Percentiles rank a stretch among this genome's conserved stretches.
Evolutionary conservation across 2,113 vertebrate species (phyloP).

Genomic region (Syrrhaptes paradoxus): DNA sequence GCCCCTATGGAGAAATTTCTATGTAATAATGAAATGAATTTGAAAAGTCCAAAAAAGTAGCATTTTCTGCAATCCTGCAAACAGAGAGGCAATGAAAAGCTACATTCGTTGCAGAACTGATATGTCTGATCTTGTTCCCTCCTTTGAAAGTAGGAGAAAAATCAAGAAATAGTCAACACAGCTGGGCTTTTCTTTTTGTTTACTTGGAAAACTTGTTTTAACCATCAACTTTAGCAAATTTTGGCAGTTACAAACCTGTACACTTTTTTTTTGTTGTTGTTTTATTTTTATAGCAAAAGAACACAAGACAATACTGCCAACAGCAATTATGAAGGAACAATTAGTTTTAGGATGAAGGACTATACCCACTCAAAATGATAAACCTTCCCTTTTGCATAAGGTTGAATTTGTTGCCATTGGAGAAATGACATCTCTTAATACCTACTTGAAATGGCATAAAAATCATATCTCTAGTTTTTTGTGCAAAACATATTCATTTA

Average conservation of each 20-base stretch:
- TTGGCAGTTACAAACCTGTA: slow-evolving; percentile 84
- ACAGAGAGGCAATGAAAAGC: background rate
- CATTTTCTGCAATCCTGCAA: background rate
- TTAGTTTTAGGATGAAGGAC: slow-evolving; percentile 48
- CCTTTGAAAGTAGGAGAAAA: slow-evolving; percentile 33
- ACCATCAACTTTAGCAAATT: slow-evolving; percentile 84
- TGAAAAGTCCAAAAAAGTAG: background rate
- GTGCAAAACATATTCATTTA: slow-evolving; percentile 67
- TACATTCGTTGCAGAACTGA: background rate
- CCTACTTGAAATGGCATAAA: slow-evolving; percentile 64
- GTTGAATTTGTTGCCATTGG: slow-evolving; percentile 50
- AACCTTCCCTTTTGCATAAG: slow-evolving; percentile 77
- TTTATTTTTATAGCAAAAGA: slow-evolving; percentile 76
- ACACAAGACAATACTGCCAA: slow-evolving; percentile 81
- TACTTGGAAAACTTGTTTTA: slow-evolving; percentile 81
- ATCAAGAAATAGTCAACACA: slow-evolving; percentile 68
- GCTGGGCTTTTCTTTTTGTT: slow-evolving; percentile 68
- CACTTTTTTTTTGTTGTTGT: slow-evolving; percentile 35
- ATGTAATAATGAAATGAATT: background rate
- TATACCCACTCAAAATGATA: slow-evolving; percentile 51
- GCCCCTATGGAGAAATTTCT: background rate
- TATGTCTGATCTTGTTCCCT: background rate
- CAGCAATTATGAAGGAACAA: slow-evolving; percentile 74
- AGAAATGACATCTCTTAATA: slow-evolving; percentile 30
- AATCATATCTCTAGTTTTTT: slow-evolving; percentile 50